Evolutionary conservation across 2,113 vertebrate genomes (phyloP).

Genomic region (Ailuropoda melanoleuca): DNA sequence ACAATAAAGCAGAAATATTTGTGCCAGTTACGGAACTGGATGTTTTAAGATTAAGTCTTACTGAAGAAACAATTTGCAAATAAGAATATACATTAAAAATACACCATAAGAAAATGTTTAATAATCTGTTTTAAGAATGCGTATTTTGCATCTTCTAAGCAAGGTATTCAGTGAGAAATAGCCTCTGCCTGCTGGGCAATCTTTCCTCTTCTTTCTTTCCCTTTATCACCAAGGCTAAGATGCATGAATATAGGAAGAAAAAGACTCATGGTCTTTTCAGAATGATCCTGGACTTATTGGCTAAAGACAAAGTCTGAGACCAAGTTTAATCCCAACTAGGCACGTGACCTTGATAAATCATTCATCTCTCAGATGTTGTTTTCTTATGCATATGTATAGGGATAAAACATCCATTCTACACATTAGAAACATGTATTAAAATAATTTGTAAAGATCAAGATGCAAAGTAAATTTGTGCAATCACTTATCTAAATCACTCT

Average conservation of each 20-base stretch:
- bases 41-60: constrained; percentile 41
- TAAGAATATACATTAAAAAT: constrained; percentile 39
- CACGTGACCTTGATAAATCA: neutral
- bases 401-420: neutral
- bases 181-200: neutral
- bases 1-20: constrained; percentile 42
- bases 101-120: neutral
- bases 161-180: neutral
- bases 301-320: neutral
- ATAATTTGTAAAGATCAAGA: neutral
- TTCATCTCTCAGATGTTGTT: neutral
- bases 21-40: constrained; percentile 35
- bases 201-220: neutral
- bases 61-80: constrained; percentile 48
- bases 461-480: neutral
- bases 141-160: neutral
- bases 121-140: neutral
- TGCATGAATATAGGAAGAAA: neutral
- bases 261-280: neutral
- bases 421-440: neutral
- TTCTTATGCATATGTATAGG: neutral
- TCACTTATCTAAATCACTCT: neutral
- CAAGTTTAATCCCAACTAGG: neutral
- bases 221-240: neutral
- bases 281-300: neutral